Evolutionary conservation across 2,888 invertebrate genomes (phyloP), one percentile per base, ranked within the genome.

Genomic region (Papilio elwesi): DNA sequence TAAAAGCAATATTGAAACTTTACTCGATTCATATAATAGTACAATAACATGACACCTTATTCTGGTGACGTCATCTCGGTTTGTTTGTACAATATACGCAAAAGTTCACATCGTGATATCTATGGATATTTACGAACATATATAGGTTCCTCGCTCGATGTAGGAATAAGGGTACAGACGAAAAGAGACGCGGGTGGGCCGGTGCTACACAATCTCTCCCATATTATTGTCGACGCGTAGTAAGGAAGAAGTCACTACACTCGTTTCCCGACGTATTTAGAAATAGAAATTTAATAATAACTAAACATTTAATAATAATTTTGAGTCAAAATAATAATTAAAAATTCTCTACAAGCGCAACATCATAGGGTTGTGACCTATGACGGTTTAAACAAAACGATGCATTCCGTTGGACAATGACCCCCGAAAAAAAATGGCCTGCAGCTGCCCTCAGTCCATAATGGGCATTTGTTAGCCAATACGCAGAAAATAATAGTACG

Each of bases 371-470:
- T 85, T 87, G 83, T 84, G 85, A 86, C 88, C 88, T 84, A 67
- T 67, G 73, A 68, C 16, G 49, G 48, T 13, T 78, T 83, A 79
- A 81, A 83, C 81, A 81, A 81, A 82, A 83, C 83, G 82, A 82
- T 83, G 86, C 85, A 90, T 88, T 82, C 87, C 86, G 82, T 86
- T 90, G 91, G 90, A 90, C 90, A 91, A 92, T 89, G 91, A 88
- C 91, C 90, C 82, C 78, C 69, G 77, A 26, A 11, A 16, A 81
- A 72, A 83, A 84, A 81, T 80, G 78, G 80, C 81, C 82, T 75
- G 90, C 92, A 92, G 93, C 93, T 92, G 93, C 83, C 91, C 89
- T 73, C 66, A 78, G 81, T 79, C 79, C 82, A 85, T 83, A 85
- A 87, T 83, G 85, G 85, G 82, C 85, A 83, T 87, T 86, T 87